A percentile compares a stretch with the other conserved stretches of the same genome.
phyloP scores from a whole-genome alignment of 2,113 vertebrate genomes.

The Pitta sordida region DNA sequence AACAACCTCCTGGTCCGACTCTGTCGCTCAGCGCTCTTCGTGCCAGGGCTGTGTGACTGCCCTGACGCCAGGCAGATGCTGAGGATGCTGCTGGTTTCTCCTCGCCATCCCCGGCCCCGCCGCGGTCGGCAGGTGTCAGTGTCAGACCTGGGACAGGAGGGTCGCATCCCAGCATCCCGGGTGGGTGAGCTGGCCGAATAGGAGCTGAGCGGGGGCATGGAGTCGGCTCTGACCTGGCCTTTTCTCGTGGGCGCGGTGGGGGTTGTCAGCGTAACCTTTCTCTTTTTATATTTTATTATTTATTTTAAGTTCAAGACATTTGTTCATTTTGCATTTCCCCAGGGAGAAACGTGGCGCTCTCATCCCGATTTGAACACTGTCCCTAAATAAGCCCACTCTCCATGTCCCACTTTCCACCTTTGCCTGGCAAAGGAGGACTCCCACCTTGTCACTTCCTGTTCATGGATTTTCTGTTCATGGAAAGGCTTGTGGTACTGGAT shows the following conservation, averaged over 20 bases:
- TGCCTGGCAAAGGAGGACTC: background rate
- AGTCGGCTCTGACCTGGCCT: background rate
- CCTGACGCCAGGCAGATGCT: background rate
- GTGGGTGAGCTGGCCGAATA: background rate
- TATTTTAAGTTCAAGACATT: background rate
- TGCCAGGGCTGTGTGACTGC: rapidly evolving
- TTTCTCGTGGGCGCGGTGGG: background rate
- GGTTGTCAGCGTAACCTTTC: background rate
- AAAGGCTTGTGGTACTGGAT: background rate
- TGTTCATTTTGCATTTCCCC: background rate
- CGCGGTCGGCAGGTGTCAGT: background rate
- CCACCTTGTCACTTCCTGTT: background rate
- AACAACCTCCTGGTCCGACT: background rate
- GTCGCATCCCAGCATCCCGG: background rate
- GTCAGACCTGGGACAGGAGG: background rate
- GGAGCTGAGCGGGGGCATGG: too few relatives aligned
- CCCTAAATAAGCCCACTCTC: rapidly evolving
- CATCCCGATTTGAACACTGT: background rate
- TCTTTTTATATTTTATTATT: background rate
- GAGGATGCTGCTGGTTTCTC: background rate
- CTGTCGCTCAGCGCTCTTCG: background rate
- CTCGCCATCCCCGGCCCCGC: background rate
- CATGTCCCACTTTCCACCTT: background rate
- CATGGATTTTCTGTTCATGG: rapidly evolving
- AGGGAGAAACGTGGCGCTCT: background rate